A percentile compares a stretch with the other conserved stretches of the same genome.
phyloP scores from a whole-genome alignment of 2,113 vertebrate genomes.

The Phylloscopus trochiloides region DNA sequence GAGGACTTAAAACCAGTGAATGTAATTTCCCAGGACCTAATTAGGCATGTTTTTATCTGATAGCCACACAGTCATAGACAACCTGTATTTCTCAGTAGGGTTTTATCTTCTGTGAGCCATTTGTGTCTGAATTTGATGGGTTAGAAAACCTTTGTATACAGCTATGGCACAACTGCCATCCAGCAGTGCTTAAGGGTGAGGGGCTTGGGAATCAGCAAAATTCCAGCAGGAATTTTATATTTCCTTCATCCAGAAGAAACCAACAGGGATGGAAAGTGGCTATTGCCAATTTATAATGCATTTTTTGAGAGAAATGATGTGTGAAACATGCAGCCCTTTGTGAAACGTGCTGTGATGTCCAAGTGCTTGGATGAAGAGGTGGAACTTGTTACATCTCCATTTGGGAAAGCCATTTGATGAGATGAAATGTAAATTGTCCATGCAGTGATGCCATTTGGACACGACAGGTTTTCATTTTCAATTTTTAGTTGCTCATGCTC shows the following conservation, averaged over 20 bases:
- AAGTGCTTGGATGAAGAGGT: neutral
- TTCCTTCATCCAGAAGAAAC: neutral
- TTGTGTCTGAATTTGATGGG: neutral
- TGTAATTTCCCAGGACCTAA: neutral
- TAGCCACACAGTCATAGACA: neutral
- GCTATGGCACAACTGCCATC: neutral
- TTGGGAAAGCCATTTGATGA: neutral
- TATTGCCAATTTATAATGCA: neutral
- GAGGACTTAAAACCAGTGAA: neutral
- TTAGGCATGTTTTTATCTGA: neutral
- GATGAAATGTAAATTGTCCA: neutral
- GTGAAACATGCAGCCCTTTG: neutral
- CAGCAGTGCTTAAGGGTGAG: neutral
- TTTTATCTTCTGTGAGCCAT: slow-evolving; percentile 9
- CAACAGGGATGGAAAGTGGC: neutral
- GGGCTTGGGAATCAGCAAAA: neutral
- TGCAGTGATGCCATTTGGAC: accelerated
- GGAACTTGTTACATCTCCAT: neutral
- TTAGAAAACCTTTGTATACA: neutral
- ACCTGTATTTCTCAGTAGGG: neutral
- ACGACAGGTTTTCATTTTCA: neutral
- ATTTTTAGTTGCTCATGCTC: neutral
- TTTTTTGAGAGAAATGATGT: neutral
- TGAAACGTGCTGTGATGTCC: neutral
- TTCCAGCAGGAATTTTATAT: neutral